phyloP scores from a whole-genome alignment of 2,888 invertebrate genomes.

The Bellardia bayeri region DNA sequence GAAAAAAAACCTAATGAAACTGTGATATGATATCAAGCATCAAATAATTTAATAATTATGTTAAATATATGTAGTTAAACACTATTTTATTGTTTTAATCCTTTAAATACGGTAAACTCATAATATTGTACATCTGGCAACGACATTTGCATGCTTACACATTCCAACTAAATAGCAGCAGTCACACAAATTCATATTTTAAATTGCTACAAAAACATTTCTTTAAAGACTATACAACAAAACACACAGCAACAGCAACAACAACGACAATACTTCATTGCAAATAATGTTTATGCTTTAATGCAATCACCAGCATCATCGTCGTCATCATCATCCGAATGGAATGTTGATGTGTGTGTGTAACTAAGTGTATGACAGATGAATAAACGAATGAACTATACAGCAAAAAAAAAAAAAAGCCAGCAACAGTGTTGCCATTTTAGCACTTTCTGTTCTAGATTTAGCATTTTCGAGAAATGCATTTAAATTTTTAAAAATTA shows the following conservation, averaged over 20 bases:
- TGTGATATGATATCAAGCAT: no score
- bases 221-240: conserved; percentile 26
- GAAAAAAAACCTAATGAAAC: no score
- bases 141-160: background rate
- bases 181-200: conserved; percentile 46
- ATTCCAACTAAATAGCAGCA: conserved; percentile 43
- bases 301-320: conserved; percentile 37
- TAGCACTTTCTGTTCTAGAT: no score
- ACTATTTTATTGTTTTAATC: no score
- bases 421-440: no score
- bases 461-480: no score
- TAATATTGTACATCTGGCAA: background rate
- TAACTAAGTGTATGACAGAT: conserved; percentile 4
- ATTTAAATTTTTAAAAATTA: no score
- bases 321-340: conserved; percentile 41
- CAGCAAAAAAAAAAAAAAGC: conserved; percentile 26
- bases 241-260: background rate
- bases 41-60: no score
- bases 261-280: conserved; percentile 28
- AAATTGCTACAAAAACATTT: conserved; percentile 48
- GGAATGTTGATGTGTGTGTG: conserved; percentile 4
- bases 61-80: no score
- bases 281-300: conserved; percentile 49
- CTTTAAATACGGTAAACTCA: background rate
- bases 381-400: conserved; percentile 14